These are phyloP conservation scores for Micropterix aruncella DNA, from an alignment of 2,888 invertebrate species.

Conservation along the genomic window DNA sequence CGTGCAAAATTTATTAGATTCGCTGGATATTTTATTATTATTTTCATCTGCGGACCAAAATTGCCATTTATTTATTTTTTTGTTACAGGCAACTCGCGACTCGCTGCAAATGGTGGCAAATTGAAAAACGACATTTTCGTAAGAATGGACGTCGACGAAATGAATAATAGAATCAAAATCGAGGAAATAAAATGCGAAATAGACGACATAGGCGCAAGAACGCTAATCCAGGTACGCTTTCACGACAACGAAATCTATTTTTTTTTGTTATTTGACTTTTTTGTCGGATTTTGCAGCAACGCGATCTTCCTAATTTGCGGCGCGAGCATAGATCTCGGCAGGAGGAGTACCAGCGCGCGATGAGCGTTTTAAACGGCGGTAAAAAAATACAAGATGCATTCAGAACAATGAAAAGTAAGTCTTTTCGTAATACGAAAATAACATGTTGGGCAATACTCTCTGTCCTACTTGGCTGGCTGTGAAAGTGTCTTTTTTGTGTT, in stretches of 20 bases:
- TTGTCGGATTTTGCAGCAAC: neutral
- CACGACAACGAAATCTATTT: neutral
- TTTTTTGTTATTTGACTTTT: too few relatives aligned
- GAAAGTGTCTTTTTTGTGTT: too few relatives aligned
- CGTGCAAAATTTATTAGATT: too few relatives aligned
- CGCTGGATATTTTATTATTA: too few relatives aligned
- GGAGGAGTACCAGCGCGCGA: neutral
- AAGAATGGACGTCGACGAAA: neutral
- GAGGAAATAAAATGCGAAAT: neutral
- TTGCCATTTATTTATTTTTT: too few relatives aligned
- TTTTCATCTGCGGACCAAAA: too few relatives aligned
- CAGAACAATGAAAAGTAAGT: too few relatives aligned
- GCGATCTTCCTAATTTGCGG: neutral
- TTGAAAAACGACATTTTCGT: neutral
- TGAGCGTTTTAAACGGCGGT: neutral
- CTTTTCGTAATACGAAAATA: neutral
- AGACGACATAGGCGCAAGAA: neutral
- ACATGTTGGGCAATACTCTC: neutral
- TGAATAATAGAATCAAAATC: neutral
- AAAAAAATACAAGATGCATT: neutral
- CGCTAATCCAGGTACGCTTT: neutral
- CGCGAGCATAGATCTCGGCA: neutral
- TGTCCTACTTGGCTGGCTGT: too few relatives aligned
- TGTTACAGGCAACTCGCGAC: too few relatives aligned
- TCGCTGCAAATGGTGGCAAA: neutral